Evolutionary conservation across 1,140 invertebrate species (phyloP), one percentile per base, ranked within the genome.

Genomic region (Drosophila saltans): DNA sequence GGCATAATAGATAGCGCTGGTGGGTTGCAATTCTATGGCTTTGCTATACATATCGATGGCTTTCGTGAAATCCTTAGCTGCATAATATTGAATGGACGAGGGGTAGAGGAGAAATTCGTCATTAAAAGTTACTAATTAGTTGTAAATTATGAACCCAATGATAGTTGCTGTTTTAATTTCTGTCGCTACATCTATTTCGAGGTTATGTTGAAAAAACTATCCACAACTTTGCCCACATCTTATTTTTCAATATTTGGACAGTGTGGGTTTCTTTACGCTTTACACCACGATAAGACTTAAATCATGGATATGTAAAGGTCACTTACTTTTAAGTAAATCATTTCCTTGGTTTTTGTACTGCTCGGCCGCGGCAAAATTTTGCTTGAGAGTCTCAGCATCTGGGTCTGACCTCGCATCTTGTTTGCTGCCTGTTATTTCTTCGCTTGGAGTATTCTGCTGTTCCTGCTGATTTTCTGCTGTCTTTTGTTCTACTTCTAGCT

Each of bases 41-140:
- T 97, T 95, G 75, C 96, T 94, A 93, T 99, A 99, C 62, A 97
- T 94, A 66, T 97, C 95, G 77, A 99, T 97, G 56, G 98, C 98
- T 92, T 95, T 94, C 78, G 95, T 94, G 92, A 97, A 99, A 81
- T 97, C 95, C 95, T 98, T 96, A 90, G 97, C 98, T 99, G 94
- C 71, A 57, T 75, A 45, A 45, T 52, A 45, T 33, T 40, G 16
- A 10, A 24, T 33, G 28, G 40, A n/a, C 21, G 21, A 36, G 28
- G 21, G 8, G 26, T 21, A 48, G 11, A 48, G 39, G n/a, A 24
- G 26, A 10, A 48, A n/a, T 24, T n/a, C 21, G 36, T 72, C 26
- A 78, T 43, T 58, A n/a, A 33, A 36, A 26, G 45, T 52, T 57
- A 58, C 61, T 78, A 78, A 78, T 78, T 78, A 66, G 48, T 71